Evolutionary conservation across 2,888 invertebrate species (phyloP).

Genomic region (Noctua janthe): DNA sequence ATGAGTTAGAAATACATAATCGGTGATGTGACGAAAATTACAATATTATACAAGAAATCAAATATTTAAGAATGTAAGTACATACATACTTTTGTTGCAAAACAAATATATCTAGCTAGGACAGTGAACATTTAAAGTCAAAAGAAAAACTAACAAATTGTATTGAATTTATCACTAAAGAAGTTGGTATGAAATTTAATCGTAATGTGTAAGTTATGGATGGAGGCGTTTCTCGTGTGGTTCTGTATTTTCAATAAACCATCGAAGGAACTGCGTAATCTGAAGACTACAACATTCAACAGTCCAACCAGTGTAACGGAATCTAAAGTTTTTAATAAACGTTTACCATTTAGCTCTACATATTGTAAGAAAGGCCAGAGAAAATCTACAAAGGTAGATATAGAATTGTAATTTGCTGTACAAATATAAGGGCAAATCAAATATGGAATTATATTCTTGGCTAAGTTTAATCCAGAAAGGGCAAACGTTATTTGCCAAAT

Average conservation of each 20-base stretch:
- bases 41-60: constrained; percentile 10
- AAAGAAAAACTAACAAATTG: constrained; percentile 8
- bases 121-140: not conserved
- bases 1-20: constrained; percentile 23
- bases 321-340: constrained; percentile 6
- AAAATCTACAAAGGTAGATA: not conserved
- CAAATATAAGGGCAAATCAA: not conserved
- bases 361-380: not conserved
- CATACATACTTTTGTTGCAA: not conserved
- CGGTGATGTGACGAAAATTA: constrained; percentile 29
- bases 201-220: not conserved
- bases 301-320: not conserved
- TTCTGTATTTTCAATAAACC: not conserved
- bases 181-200: constrained; percentile 42
- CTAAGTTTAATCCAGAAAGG: constrained; percentile 11
- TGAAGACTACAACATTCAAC: not conserved
- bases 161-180: constrained; percentile 20
- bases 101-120: not conserved
- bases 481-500: not conserved
- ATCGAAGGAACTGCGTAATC: not conserved
- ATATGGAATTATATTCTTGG: not conserved
- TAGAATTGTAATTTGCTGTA: constrained; percentile 4
- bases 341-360: not conserved
- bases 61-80: constrained; percentile 18
- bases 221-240: not conserved